Evolutionary conservation across 2,888 invertebrate genomes (phyloP).

Genomic region (Blastobasis lacticolella): DNA sequence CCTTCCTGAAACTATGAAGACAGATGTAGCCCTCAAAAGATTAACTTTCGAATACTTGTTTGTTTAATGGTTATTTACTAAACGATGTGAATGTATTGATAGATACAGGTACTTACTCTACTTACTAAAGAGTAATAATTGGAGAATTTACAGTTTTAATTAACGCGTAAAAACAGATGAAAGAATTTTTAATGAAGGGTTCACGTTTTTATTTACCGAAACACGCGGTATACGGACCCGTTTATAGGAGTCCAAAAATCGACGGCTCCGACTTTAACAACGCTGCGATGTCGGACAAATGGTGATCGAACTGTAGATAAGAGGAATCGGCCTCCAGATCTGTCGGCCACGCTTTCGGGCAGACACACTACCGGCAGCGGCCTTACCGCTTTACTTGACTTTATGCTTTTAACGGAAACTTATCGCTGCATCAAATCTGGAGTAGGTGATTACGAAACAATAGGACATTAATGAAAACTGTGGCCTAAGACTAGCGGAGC

Average conservation of each 20-base stretch:
- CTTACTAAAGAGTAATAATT: background rate
- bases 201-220: slow-evolving; percentile 33
- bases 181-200: slow-evolving; percentile 35
- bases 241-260: slow-evolving; percentile 46
- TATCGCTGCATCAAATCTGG: slow-evolving; percentile 60
- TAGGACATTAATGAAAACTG: slow-evolving; percentile 63
- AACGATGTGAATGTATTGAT: background rate
- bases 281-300: slow-evolving; percentile 43
- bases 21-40: slow-evolving; percentile 28
- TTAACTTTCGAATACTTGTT: slow-evolving; percentile 34
- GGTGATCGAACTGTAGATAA: slow-evolving; percentile 56
- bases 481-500: slow-evolving; percentile 40
- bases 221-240: slow-evolving; percentile 28
- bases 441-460: slow-evolving; percentile 64
- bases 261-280: slow-evolving; percentile 35
- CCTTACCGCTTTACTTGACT: slow-evolving; percentile 49
- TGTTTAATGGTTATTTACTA: slow-evolving; percentile 15
- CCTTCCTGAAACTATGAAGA: slow-evolving; percentile 19
- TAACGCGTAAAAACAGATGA: background rate
- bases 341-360: slow-evolving; percentile 45
- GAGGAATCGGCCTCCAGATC: slow-evolving; percentile 48
- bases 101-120: background rate
- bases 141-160: background rate
- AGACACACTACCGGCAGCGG: slow-evolving; percentile 43
- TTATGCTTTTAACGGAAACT: slow-evolving; percentile 60